Conservation (phyloP, 2,113 vertebrate species). For the Willisornis vidua region DNA sequence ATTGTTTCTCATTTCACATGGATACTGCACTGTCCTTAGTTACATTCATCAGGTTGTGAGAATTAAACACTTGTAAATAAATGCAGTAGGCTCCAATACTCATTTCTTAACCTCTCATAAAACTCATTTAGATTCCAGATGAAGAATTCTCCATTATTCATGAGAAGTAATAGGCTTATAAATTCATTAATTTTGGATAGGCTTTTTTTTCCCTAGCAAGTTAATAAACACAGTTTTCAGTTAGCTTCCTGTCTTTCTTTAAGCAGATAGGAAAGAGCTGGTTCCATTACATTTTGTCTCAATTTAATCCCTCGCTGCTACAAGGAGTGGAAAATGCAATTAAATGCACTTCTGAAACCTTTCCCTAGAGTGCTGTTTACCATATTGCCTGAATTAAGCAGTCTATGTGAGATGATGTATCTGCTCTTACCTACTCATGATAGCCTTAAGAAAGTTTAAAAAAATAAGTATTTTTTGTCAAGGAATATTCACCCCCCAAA, state of each 20-base stretch:
- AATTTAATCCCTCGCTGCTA: slow-evolving; percentile 74
- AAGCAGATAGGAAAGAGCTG: slow-evolving; percentile 38
- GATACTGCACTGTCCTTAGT: background rate
- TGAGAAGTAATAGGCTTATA: slow-evolving; percentile 25
- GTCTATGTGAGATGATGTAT: background rate
- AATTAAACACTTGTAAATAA: slow-evolving; percentile 25
- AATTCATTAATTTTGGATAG: slow-evolving; percentile 35
- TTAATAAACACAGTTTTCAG: slow-evolving; percentile 13
- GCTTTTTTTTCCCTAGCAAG: background rate
- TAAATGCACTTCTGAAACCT: slow-evolving; percentile 74
- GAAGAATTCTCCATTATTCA: slow-evolving; percentile 16
- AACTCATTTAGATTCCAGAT: background rate
- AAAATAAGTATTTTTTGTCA: background rate
- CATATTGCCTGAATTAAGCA: slow-evolving; percentile 58
- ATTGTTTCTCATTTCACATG: background rate
- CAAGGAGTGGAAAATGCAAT: slow-evolving; percentile 77
- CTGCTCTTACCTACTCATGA: slow-evolving; percentile 2
- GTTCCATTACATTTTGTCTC: slow-evolving; percentile 70
- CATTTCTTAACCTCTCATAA: slow-evolving; percentile 22
- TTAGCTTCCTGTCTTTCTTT: slow-evolving; percentile 23
- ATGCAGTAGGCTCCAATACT: background rate
- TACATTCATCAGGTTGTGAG: background rate
- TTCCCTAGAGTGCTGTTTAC: slow-evolving; percentile 69
- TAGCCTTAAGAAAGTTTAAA: slow-evolving; percentile 10
- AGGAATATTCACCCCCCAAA: background rate